phyloP scores from a whole-genome alignment of 2,113 vertebrate species.

The Zapornia atra region DNA sequence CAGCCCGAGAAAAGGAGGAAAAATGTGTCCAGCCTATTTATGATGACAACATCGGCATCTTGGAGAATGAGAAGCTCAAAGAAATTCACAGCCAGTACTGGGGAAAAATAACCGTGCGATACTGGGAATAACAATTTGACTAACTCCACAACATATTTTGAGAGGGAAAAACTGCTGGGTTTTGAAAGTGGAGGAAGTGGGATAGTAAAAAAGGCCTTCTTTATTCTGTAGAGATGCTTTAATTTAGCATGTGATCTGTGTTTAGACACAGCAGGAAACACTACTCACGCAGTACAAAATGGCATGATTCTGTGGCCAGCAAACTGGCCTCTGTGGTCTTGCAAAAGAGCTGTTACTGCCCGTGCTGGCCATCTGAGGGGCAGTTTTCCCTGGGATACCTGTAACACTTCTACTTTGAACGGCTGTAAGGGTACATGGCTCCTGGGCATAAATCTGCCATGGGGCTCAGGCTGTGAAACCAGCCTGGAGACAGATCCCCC shows the following conservation, averaged over 20 bases:
- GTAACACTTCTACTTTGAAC: not conserved
- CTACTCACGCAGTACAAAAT: not conserved
- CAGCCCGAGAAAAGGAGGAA: not conserved
- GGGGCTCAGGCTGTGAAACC: not conserved
- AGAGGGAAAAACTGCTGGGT: not conserved
- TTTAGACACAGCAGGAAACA: not conserved
- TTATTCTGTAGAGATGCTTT: not conserved
- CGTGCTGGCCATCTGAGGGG: not conserved
- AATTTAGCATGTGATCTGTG: not conserved
- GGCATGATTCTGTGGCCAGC: not conserved
- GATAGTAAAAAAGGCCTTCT: not conserved
- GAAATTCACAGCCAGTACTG: not conserved
- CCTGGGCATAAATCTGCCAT: not conserved
- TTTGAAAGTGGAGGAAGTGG: not conserved
- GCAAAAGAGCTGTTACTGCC: not conserved
- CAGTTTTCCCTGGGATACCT: not conserved
- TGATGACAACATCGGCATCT: not conserved
- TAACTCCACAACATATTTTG: not conserved
- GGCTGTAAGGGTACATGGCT: fast-evolving
- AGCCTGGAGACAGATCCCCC: not conserved
- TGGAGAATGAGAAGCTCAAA: not conserved
- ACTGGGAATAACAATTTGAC: not conserved
- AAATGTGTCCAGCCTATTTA: not conserved
- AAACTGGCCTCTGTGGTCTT: not conserved
- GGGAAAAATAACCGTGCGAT: not conserved